These are phyloP conservation scores for Calonectris borealis DNA, from an alignment of 2,113 vertebrate genomes.

Conservation along the genomic window DNA sequence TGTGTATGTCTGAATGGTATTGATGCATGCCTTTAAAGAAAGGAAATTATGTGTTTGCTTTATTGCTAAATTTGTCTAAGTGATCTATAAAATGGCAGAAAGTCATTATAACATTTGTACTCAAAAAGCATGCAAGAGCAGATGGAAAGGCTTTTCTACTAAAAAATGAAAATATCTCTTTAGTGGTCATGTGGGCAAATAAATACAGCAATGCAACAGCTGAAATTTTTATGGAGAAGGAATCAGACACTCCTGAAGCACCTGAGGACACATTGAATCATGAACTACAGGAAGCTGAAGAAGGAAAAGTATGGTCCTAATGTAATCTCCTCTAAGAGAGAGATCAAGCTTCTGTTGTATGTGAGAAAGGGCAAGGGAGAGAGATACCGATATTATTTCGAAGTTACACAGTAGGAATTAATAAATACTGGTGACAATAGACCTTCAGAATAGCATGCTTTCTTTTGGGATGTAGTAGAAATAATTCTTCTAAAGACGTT, in stretches of 20 bases:
- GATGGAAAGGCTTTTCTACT: not conserved
- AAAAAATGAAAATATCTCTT: not conserved
- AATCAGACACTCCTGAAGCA: not conserved
- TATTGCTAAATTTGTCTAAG: slow-evolving; percentile 28
- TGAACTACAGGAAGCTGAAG: not conserved
- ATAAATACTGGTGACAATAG: not conserved
- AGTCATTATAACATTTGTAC: not conserved
- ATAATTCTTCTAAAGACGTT: not conserved
- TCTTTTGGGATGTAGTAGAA: not conserved
- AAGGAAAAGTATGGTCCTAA: not conserved
- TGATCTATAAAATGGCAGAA: slow-evolving; percentile 20
- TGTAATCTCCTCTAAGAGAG: not conserved
- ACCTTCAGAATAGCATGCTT: not conserved
- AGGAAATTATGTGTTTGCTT: slow-evolving; percentile 10
- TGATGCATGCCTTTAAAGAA: slow-evolving; percentile 5
- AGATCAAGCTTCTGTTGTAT: not conserved
- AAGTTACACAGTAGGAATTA: not conserved
- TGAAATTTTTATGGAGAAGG: not conserved
- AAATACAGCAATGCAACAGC: not conserved
- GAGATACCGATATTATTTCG: not conserved
- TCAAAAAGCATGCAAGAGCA: not conserved
- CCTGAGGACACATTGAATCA: not conserved
- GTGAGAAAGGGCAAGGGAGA: not conserved
- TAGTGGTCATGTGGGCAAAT: not conserved
- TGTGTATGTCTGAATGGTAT: not conserved